These are phyloP conservation scores for Reticulitermes lucifugus DNA, from an alignment of 2,888 invertebrate species.

Conservation along the genomic window DNA sequence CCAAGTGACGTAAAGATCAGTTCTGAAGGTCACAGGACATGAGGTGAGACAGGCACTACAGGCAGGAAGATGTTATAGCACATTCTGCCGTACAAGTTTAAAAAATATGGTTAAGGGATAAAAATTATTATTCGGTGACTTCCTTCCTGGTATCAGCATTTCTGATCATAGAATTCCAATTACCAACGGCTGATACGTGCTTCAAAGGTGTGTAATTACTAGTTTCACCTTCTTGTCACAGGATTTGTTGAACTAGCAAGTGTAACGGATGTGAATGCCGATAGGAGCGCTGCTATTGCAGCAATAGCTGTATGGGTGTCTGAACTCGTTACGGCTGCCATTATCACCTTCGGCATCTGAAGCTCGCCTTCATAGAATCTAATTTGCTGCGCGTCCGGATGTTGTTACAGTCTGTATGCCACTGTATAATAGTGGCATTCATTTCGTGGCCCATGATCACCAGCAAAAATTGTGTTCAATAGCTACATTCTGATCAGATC, in stretches of 20 bases:
- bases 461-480: too few species aligned
- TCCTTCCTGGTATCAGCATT: neutral
- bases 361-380: neutral
- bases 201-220: conserved; percentile 14
- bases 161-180: conserved; percentile 13
- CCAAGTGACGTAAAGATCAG: too few species aligned
- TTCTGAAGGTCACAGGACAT: too few species aligned
- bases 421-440: too few species aligned
- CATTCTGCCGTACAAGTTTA: too few species aligned
- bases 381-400: conserved; percentile 23
- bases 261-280: conserved; percentile 12
- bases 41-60: too few species aligned
- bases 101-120: neutral
- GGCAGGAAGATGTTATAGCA: too few species aligned
- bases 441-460: too few species aligned
- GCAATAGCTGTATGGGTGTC: conserved; percentile 12
- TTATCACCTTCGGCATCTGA: conserved; percentile 18
- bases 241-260: conserved; percentile 12
- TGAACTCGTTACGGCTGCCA: conserved; percentile 1
- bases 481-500: too few species aligned
- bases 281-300: neutral
- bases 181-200: conserved; percentile 6
- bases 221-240: neutral
- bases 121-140: neutral
- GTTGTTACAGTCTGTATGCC: neutral